Evolutionary conservation across 2,113 vertebrate species (phyloP).

Genomic region (Alexandromys fortis): DNA sequence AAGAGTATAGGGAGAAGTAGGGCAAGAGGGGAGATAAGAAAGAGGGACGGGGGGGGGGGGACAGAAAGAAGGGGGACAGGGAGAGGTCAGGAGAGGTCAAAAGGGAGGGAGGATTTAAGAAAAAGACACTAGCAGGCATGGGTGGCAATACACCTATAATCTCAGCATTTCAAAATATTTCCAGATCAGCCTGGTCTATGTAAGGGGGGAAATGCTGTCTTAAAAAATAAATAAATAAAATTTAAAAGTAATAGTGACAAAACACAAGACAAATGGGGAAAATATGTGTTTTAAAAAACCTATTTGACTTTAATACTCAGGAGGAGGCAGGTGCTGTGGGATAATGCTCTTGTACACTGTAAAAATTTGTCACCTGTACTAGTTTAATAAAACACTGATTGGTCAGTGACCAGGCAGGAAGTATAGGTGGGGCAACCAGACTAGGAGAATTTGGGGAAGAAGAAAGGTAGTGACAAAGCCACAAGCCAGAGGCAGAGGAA

Average conservation of each 20-base stretch:
- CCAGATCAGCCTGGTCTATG: neutral
- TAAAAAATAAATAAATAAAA: neutral
- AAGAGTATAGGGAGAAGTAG: neutral
- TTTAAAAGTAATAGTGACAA: neutral
- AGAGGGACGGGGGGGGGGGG: neutral
- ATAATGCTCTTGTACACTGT: too few species aligned
- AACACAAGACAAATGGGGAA: neutral
- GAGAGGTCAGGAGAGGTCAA: neutral
- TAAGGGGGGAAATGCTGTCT: neutral
- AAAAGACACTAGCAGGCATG: neutral
- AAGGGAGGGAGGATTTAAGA: neutral
- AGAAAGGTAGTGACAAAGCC: too few species aligned
- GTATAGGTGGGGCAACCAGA: too few species aligned
- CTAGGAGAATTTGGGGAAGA: too few species aligned
- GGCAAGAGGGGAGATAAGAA: neutral
- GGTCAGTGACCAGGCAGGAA: too few species aligned
- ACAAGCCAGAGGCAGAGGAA: too few species aligned
- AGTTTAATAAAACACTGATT: too few species aligned
- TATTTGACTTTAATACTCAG: neutral
- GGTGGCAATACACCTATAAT: neutral
- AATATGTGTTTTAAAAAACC: neutral
- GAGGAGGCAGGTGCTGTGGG: neutral
- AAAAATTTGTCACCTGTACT: too few species aligned
- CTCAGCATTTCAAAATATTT: neutral
- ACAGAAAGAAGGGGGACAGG: neutral